phyloP scores from a whole-genome alignment of 2,888 invertebrate genomes.

The Endomychus coccineus region DNA sequence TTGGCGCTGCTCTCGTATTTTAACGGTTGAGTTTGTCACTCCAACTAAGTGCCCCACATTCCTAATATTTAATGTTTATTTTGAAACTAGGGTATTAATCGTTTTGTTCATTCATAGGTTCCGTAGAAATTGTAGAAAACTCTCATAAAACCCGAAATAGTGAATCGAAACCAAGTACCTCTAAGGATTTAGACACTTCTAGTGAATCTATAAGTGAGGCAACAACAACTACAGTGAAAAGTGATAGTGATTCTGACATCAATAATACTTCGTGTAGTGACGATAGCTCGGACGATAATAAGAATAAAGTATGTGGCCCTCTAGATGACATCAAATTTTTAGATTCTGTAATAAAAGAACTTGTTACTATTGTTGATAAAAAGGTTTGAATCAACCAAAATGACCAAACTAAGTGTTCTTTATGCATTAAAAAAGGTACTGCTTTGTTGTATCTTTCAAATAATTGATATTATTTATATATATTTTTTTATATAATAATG shows the following conservation, averaged over 20 bases:
- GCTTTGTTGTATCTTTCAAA: slow-evolving; percentile 15
- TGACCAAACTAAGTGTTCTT: slow-evolving; percentile 23
- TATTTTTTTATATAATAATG: slow-evolving; percentile 10
- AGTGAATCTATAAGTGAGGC: slow-evolving; percentile 8
- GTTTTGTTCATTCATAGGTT: too few species aligned
- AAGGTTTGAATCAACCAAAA: slow-evolving; percentile 28
- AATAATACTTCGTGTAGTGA: slow-evolving; percentile 34
- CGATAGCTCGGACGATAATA: slow-evolving; percentile 31
- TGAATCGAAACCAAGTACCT: slow-evolving; percentile 33
- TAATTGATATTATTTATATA: slow-evolving; percentile 7
- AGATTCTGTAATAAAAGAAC: slow-evolving; percentile 39
- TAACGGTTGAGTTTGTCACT: too few species aligned
- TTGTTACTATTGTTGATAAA: slow-evolving; percentile 40
- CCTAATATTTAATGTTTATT: too few species aligned
- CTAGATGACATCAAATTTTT: slow-evolving; percentile 37
- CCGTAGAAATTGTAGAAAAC: too few species aligned
- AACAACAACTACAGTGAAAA: slow-evolving; percentile 15
- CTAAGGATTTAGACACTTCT: slow-evolving; percentile 23
- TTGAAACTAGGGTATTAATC: too few species aligned
- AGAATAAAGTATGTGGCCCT: slow-evolving; percentile 27
- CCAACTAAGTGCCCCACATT: too few species aligned
- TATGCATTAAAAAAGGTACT: not conserved
- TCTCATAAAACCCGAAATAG: too few species aligned
- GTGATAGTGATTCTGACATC: slow-evolving; percentile 35
- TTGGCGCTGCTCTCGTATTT: too few species aligned